Base-by-base conservation (phyloP, 2,113 vertebrate species). In the Zonotrichia leucophrys region DNA sequence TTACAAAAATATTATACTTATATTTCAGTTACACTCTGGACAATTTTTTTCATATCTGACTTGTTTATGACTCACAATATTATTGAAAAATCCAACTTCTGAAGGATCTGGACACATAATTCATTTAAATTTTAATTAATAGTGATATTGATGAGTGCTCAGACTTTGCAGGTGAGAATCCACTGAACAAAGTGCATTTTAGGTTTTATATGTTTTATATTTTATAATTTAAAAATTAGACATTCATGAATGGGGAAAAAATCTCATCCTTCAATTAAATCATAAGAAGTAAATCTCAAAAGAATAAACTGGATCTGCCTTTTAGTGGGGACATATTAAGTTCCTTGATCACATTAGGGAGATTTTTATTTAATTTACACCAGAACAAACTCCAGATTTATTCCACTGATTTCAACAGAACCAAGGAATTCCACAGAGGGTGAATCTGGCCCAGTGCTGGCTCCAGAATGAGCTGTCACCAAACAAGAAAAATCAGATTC, bases 251-350 rank as follows among this genome's bases (percentile, higher is more conserved):
- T 14, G 15, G 11, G 13, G 28, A 5, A 5, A 62, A 59, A 66
- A 67, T 11, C 20, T 7, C 7, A 0, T 33, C 53, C 19, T 83
- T 52, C 46, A 44, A 12, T 64, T 47, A 72, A 75, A 69, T 76
- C 14, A 12, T 27, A 56, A 82, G 8, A 56, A 82, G 9, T 27
- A 78, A 89, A 35, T 33, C 46, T 8, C 33, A 60, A 49, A 21
- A 80, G n/a, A 59, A 18, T 8, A 46, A 76, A 68, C 25, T 58
- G 25, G 23, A 46, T n/a, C 19, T 67, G 18, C 39, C 39, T 77
- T 87, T 67, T 58, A 21, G 11, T 46, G 33, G 22, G 12, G 11
- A 55, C 0, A 0, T 5, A n/a, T 18, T 9, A 52, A 80, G 20
- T 11, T 67, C 27, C n/a, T 79, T 49, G 18, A 64, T 58, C 33